These are phyloP conservation scores for Sminthurides bifidus DNA, from an alignment of 1,140 invertebrate species.

Conservation along the genomic window DNA sequence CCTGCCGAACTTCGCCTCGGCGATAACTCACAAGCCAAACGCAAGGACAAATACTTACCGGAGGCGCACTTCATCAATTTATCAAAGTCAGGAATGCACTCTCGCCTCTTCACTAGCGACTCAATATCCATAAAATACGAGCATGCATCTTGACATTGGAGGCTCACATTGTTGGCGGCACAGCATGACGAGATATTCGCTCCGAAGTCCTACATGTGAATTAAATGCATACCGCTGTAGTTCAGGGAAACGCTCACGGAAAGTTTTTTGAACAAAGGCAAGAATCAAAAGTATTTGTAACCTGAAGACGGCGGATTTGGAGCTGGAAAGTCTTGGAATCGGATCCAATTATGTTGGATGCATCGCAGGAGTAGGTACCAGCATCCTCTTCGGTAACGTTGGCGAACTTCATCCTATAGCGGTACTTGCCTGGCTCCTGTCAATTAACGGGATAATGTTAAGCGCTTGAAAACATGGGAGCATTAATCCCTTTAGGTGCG, in stretches of 20 bases:
- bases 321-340: constrained; percentile 56
- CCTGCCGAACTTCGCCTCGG: no score
- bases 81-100: constrained; percentile 67
- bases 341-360: constrained; percentile 63
- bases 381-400: constrained; percentile 54
- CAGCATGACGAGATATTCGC: constrained; percentile 64
- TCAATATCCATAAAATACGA: constrained; percentile 68
- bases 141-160: constrained; percentile 62
- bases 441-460: no score
- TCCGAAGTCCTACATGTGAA: constrained; percentile 43
- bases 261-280: not conserved
- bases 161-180: constrained; percentile 57
- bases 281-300: no score
- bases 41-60: constrained; percentile 41
- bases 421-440: constrained; percentile 48
- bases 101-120: constrained; percentile 57
- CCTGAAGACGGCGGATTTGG: constrained; percentile 39
- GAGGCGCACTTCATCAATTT: constrained; percentile 74
- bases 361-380: constrained; percentile 67
- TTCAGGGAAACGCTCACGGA: not conserved
- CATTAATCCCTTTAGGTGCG: no score
- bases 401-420: constrained; percentile 58
- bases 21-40: no score
- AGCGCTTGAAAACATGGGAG: no score
- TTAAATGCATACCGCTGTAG: no score